These are phyloP conservation scores for Pardosa pseudoannulata DNA, from an alignment of 2,888 invertebrate species.

Conservation along the genomic window DNA sequence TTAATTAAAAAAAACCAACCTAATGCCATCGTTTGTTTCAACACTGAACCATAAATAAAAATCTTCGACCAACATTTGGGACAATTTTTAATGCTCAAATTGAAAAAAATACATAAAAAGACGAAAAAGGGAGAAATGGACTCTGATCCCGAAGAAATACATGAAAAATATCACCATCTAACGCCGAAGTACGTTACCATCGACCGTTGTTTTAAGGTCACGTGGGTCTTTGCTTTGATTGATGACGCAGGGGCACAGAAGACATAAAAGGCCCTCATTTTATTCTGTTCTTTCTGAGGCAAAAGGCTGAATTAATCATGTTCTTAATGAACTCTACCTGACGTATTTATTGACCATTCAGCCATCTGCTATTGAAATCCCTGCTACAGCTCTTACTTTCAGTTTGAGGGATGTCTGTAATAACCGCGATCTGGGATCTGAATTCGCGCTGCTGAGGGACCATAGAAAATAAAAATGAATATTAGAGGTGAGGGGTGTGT, in stretches of 20 bases:
- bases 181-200: slow-evolving; percentile 8
- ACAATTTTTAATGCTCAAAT: slow-evolving; percentile 44
- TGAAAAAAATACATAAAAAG: slow-evolving; percentile 33
- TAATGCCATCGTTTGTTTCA: slow-evolving; percentile 52
- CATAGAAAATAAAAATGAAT: slow-evolving; percentile 17
- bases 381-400: slow-evolving; percentile 40
- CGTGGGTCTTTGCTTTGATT: slow-evolving; percentile 52
- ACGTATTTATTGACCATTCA: slow-evolving; percentile 65
- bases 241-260: slow-evolving; percentile 41
- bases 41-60: slow-evolving; percentile 47
- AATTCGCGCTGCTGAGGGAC: not conserved
- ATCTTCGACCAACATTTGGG: slow-evolving; percentile 35
- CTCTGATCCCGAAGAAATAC: slow-evolving; percentile 24
- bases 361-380: slow-evolving; percentile 61
- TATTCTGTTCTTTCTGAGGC: slow-evolving; percentile 28
- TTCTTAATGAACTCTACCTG: slow-evolving; percentile 65
- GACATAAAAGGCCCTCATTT: slow-evolving; percentile 43
- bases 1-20: slow-evolving; percentile 59
- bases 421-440: not conserved
- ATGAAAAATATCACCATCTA: slow-evolving; percentile 21
- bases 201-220: slow-evolving; percentile 69
- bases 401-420: slow-evolving; percentile 33
- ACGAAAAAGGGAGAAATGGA: not conserved
- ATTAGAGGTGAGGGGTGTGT: not conserved
- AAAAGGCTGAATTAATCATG: slow-evolving; percentile 64